Conservation (phyloP, 2,888 invertebrate genomes). For the Scaptomyza reducta region DNA sequence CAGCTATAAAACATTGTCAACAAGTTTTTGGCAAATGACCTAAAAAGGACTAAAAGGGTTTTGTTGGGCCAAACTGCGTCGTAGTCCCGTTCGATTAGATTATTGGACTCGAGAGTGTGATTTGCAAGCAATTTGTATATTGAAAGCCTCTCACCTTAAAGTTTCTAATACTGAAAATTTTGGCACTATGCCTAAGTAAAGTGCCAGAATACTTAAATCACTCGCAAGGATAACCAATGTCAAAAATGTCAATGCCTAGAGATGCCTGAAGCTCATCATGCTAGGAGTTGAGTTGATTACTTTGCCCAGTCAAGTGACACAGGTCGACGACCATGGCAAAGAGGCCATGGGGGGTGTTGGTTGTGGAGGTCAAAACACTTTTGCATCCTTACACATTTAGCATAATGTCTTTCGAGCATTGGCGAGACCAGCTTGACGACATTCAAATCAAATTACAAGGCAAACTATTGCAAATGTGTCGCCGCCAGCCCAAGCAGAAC, state of each 20-base stretch:
- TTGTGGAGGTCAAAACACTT: too few relatives aligned
- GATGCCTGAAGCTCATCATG: conserved; percentile 8
- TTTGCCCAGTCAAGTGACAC: conserved; percentile 20
- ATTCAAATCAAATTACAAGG: conserved; percentile 64
- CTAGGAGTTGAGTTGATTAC: conserved; percentile 25
- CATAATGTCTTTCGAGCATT: conserved; percentile 36
- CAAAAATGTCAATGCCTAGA: conserved; percentile 7
- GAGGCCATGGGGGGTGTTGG: background rate
- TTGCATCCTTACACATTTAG: conserved; percentile 41
- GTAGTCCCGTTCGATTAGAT: conserved; percentile 27
- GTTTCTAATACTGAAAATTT: conserved; percentile 7
- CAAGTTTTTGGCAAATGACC: conserved; percentile 7
- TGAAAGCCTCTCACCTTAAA: conserved; percentile 18
- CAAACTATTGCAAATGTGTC: conserved; percentile 61
- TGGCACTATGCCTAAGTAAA: conserved; percentile 19
- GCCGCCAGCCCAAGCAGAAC: conserved; percentile 2
- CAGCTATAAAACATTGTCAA: conserved; percentile 35
- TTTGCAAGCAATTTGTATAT: conserved; percentile 39
- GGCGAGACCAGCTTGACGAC: conserved; percentile 22
- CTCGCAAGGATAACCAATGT: background rate
- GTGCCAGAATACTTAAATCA: background rate
- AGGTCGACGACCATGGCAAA: background rate
- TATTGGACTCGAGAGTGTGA: conserved; percentile 42
- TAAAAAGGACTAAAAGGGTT: conserved; percentile 28
- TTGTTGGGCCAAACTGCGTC: conserved; percentile 25